Base-by-base conservation (phyloP, 2,888 invertebrate genomes). In the Chaetoderma sp. region DNA sequence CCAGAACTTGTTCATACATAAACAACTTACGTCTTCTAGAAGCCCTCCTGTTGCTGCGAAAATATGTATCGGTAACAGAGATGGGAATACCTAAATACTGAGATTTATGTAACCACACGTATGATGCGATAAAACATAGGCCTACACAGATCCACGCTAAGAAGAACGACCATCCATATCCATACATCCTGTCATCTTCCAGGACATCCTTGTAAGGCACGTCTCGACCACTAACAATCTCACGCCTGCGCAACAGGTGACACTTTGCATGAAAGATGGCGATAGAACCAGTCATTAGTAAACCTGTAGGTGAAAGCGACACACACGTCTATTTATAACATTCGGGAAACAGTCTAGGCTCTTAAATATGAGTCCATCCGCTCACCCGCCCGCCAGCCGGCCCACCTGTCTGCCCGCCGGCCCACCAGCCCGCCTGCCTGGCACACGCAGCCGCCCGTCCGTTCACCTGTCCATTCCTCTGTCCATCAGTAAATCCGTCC, bases 61-160 rank as follows among this genome's bases (percentile, higher is more conserved):
- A n/a, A n/a, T n/a, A n/a, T n/a, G n/a, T n/a, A n/a, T n/a, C n/a
- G n/a, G n/a, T n/a, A n/a, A n/a, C n/a, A n/a, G n/a, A 39, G 32
- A 33, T 23, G 28, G 59, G 54, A 49, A 62, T 62, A 18, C 65
- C 67, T 42, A 69, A 62, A 42, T 75, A 65, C 60, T 81, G 80
- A 3, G 78, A 72, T 42, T 81, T 81, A 45, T 66, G 65, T 25
- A 81, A 65, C 81, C 81, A 81, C 5, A 79, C 76, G 68, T 75
- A 81, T 1, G 78, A 75, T 13, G 76, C 73, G 4, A 72, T 68
- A 56, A 79, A 80, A 61, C 77, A 77, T 52, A 81, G 67, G 55
- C 72, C 74, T 10, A 81, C 81, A 59, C 82, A 81, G 28, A 81
- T 79, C 82, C 82, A 82, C n/a, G 82, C 81, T 2, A 82, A 67